These are phyloP conservation scores for Encarsia formosa DNA, from an alignment of 2,888 invertebrate genomes.

Conservation along the genomic window DNA sequence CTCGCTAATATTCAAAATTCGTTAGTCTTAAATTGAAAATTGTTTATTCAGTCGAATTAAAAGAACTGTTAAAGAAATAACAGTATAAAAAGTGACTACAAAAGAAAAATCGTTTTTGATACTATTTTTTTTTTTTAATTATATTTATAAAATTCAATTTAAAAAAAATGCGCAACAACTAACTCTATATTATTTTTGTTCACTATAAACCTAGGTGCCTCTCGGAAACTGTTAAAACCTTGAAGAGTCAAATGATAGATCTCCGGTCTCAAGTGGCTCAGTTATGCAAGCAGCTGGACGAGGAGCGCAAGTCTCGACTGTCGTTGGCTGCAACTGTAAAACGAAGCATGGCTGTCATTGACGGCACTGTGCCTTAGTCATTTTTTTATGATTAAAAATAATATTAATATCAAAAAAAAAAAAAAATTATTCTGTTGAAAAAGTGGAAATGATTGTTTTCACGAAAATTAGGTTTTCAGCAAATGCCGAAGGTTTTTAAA, in stretches of 20 bases:
- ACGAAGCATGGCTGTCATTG: constrained; percentile 43
- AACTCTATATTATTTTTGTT: no score
- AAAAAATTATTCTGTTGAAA: no score
- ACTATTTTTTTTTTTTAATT: not conserved
- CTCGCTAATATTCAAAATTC: no score
- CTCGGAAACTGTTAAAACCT: constrained; percentile 71
- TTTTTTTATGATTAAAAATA: constrained; percentile 9
- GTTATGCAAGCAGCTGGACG: constrained; percentile 62
- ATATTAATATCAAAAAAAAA: not conserved
- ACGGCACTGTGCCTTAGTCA: constrained; percentile 36
- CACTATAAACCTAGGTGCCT: constrained; percentile 68
- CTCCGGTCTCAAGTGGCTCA: constrained; percentile 61
- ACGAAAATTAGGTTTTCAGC: no score
- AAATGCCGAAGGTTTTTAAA: no score
- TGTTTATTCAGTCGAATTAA: no score
- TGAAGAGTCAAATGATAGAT: constrained; percentile 69
- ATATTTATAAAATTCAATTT: not conserved
- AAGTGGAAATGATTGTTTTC: no score
- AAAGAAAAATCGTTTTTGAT: no score
- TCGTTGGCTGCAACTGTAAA: constrained; percentile 47
- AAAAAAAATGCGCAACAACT: no score
- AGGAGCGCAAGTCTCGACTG: constrained; percentile 60
- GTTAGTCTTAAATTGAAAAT: no score
- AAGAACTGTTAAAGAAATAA: no score
- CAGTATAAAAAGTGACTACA: no score